phyloP scores from a whole-genome alignment of 2,113 vertebrate genomes.

The Felis chaus region DNA sequence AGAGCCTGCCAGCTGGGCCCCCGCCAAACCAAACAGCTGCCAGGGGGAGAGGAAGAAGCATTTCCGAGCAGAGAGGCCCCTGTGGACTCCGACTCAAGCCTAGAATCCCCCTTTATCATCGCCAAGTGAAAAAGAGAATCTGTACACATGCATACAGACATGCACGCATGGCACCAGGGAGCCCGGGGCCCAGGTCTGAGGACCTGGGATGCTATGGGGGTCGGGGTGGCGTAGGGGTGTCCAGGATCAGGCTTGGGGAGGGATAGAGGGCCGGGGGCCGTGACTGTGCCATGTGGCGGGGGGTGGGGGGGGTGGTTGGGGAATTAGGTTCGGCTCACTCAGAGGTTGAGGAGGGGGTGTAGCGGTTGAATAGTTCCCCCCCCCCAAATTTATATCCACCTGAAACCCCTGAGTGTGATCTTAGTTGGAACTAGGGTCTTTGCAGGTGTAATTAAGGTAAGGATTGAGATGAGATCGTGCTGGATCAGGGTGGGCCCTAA shows the following conservation, averaged over 20 bases:
- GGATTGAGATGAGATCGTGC: not conserved
- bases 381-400: not conserved
- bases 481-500: not conserved
- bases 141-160: not conserved
- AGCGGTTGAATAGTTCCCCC: not conserved
- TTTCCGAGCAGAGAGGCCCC: conserved; percentile 82
- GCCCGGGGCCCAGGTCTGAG: not conserved
- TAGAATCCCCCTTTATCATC: conserved; percentile 77
- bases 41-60: conserved; percentile 82
- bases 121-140: conserved; percentile 57
- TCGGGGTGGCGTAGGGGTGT: accelerated
- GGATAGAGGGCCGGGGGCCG: not conserved
- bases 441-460: not conserved
- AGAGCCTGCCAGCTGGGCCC: conserved; percentile 72
- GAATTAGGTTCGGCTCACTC: not conserved
- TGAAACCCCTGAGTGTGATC: not conserved
- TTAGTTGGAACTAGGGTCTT: conserved; percentile 28
- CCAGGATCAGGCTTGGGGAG: not conserved
- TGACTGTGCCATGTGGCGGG: not conserved
- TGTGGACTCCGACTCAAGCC: conserved; percentile 68
- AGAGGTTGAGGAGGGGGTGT: not conserved
- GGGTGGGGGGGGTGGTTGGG: not conserved
- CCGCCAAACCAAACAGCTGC: conserved; percentile 78
- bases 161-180: not conserved
- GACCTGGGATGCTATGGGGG: not conserved